Evolutionary conservation across 1,140 invertebrate genomes (phyloP), one percentile per base, ranked within the genome.

Genomic region (Sycophaga agraensis): DNA sequence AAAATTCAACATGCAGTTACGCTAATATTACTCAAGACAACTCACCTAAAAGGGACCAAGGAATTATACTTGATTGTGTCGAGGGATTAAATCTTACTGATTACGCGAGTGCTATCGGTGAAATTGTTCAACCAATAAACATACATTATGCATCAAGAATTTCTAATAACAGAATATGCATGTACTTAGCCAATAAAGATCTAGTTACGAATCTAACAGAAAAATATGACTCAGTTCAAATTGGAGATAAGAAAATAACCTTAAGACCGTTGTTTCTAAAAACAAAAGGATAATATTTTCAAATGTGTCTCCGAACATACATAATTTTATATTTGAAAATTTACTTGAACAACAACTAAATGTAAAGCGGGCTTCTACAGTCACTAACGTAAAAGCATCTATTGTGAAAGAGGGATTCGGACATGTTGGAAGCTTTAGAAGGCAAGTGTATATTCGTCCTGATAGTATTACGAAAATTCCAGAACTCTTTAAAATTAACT

Each of bases 261-360:
- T n/a, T n/a, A 12, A 21, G 60, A 31, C 60, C 46, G 6, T 56
- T 4, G 24, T 56, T 4, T 54, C 42, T 14, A 48, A 35, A 42
- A 6, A 40, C 9, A 59, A 59, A 19, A 49, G 57, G 31, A 39
- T 50, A 12, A 59, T 59, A 26, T 17, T 50, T 1, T 59, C 57
- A n/a, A 56, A 56, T 19, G 53, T 56, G 2, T 24, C 6, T 9
- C 51, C 37, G 17, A 6, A 16, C 1, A 54, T 58, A 31, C 43
- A 43, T 2, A 17, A 59, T 24, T 9, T 24, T 19, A 14, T 57
- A 11, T 16, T 57, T 6, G 31, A 59, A 49, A 14, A 49, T 11
- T 31, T 46, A n/a, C n/a, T n/a, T n/a, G n/a, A n/a, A n/a, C n/a
- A n/a, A n/a, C n/a, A n/a, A n/a, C n/a, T n/a, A n/a, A 51, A 51